Conservation (phyloP, 92 coral and sea anemone species). For the Palythoa grandis region DNA sequence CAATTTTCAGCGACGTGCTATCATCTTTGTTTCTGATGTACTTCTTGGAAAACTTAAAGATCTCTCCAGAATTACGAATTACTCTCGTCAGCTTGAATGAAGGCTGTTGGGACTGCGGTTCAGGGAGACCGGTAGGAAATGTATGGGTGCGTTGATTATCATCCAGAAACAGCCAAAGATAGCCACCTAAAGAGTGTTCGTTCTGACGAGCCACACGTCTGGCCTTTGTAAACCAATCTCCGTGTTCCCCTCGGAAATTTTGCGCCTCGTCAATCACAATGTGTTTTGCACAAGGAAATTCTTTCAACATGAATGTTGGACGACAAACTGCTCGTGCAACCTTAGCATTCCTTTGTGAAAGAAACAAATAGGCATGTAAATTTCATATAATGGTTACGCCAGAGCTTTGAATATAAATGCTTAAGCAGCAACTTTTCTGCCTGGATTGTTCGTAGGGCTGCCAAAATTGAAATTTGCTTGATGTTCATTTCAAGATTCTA, state of each 20-base stretch:
- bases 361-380: neutral
- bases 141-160: neutral
- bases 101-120: neutral
- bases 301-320: neutral
- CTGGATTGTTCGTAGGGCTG: neutral
- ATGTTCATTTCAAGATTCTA: no score
- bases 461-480: no score
- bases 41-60: neutral
- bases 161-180: constrained; percentile 3
- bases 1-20: neutral
- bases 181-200: neutral
- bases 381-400: no score
- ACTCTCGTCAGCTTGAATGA: neutral
- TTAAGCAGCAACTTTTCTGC: neutral
- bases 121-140: constrained; percentile 10
- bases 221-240: neutral
- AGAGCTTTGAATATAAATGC: neutral
- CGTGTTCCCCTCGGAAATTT: neutral
- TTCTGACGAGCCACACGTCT: neutral
- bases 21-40: neutral
- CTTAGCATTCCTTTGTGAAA: neutral
- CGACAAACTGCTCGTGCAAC: neutral
- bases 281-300: neutral
- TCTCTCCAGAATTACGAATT: neutral
- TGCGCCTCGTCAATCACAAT: constrained; percentile 22